Conservation (phyloP, 2,113 vertebrate genomes). For the Gobio gobio region DNA sequence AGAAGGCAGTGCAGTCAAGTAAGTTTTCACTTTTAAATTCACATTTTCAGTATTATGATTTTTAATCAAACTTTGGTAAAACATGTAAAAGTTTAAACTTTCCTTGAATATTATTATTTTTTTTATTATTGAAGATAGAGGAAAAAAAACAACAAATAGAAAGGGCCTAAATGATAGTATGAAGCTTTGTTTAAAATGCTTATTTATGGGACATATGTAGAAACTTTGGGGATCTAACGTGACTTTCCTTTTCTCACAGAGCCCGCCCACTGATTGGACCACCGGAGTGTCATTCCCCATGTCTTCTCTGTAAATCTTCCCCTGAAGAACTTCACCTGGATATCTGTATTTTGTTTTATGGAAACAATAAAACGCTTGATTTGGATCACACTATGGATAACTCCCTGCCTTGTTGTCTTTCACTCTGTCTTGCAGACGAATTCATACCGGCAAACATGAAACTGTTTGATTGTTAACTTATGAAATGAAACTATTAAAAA, state of each 20-base stretch:
- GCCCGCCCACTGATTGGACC: slow-evolving; percentile 67
- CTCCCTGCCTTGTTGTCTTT: slow-evolving; percentile 28
- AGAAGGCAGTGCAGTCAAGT: slow-evolving; percentile 75
- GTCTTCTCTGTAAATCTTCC: slow-evolving; percentile 62
- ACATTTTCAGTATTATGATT: background rate
- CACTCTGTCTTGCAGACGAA: background rate
- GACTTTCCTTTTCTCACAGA: slow-evolving; percentile 59
- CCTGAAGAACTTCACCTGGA: slow-evolving; percentile 53
- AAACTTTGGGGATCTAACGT: background rate
- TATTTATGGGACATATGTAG: background rate
- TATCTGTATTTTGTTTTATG: slow-evolving; percentile 72
- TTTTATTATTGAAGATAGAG: too few species aligned
- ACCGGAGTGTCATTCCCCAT: slow-evolving; percentile 43
- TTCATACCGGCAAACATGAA: background rate
- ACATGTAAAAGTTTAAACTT: background rate
- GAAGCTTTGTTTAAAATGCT: background rate
- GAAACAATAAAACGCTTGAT: slow-evolving; percentile 72
- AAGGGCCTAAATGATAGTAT: background rate
- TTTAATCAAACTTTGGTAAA: background rate
- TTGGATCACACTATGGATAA: slow-evolving; percentile 35
- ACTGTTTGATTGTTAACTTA: slow-evolving; percentile 21
- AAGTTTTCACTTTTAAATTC: slow-evolving; percentile 59
- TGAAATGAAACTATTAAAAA: slow-evolving; percentile 17
- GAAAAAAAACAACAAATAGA: too few species aligned
- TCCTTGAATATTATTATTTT: too few species aligned